Percentiles rank a stretch among this genome's conserved stretches.
Conservation (phyloP, 2,888 invertebrate species). For the Cepaea hortensis region DNA sequence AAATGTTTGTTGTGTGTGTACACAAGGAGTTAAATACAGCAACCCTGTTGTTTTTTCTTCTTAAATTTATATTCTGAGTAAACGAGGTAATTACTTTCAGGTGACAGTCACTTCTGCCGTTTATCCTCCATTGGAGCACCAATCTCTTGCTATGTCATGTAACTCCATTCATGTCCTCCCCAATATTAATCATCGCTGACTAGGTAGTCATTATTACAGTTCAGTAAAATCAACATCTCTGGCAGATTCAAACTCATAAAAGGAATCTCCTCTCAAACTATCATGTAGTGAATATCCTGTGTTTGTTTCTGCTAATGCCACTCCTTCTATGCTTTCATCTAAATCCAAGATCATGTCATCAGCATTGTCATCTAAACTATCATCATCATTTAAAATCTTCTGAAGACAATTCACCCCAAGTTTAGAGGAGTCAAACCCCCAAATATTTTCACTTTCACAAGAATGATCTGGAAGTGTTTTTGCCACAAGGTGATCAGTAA, state of each 20-base stretch:
- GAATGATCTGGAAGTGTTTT: neutral
- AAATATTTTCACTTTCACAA: neutral
- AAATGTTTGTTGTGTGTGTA: no score
- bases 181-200: no score
- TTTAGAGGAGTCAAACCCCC: neutral
- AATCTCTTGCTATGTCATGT: no score
- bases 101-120: no score
- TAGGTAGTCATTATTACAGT: neutral
- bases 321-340: conserved; percentile 35
- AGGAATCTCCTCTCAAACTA: conserved; percentile 47
- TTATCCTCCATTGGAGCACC: no score
- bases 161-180: no score
- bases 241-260: conserved; percentile 55
- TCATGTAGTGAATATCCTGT: neutral
- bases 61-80: no score
- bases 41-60: no score
- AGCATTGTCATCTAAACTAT: neutral
- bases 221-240: conserved; percentile 47
- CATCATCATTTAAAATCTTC: neutral
- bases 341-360: conserved; percentile 16
- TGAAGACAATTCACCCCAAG: neutral
- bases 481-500: neutral
- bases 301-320: conserved; percentile 14
- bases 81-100: no score
- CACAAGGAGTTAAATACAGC: no score